These are phyloP conservation scores for Urocolius indicus DNA, from an alignment of 2,113 vertebrate genomes.

Conservation along the genomic window DNA sequence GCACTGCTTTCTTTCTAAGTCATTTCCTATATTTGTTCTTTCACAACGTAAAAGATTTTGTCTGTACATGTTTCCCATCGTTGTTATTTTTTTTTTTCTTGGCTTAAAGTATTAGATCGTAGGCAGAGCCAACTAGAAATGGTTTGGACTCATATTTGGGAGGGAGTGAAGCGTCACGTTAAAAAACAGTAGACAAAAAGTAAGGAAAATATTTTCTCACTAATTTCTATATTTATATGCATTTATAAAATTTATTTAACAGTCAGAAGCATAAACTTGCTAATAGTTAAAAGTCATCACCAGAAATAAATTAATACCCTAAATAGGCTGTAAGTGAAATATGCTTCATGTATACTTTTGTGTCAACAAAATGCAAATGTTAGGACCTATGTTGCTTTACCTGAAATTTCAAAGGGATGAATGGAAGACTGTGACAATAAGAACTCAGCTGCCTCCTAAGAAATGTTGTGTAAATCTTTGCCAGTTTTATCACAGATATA, in stretches of 20 bases:
- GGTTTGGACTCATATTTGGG: neutral
- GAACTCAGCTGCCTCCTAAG: neutral
- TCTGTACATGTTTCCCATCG: slow-evolving; percentile 52
- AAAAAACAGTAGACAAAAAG: slow-evolving; percentile 10
- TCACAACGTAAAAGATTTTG: slow-evolving; percentile 35
- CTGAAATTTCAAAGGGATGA: neutral
- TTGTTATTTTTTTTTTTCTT: slow-evolving; percentile 38
- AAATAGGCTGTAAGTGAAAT: slow-evolving; percentile 18
- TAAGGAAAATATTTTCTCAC: slow-evolving; percentile 38
- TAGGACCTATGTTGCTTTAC: neutral
- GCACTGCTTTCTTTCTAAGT: slow-evolving; percentile 33
- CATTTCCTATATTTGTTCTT: slow-evolving; percentile 12
- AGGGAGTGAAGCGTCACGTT: neutral
- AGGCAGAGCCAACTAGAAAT: slow-evolving; percentile 7
- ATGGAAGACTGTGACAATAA: neutral
- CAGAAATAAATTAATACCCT: slow-evolving; percentile 21
- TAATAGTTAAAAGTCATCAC: slow-evolving; percentile 27
- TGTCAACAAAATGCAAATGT: neutral
- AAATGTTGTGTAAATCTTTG: neutral
- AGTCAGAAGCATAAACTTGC: neutral
- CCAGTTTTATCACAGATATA: neutral
- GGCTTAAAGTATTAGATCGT: slow-evolving; percentile 35
- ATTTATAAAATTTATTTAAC: neutral
- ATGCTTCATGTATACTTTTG: neutral
- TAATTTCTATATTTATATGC: neutral